Percentiles rank a stretch among this genome's conserved stretches.
phyloP scores from a whole-genome alignment of 2,888 invertebrate genomes.

The Zeuzera pyrina region DNA sequence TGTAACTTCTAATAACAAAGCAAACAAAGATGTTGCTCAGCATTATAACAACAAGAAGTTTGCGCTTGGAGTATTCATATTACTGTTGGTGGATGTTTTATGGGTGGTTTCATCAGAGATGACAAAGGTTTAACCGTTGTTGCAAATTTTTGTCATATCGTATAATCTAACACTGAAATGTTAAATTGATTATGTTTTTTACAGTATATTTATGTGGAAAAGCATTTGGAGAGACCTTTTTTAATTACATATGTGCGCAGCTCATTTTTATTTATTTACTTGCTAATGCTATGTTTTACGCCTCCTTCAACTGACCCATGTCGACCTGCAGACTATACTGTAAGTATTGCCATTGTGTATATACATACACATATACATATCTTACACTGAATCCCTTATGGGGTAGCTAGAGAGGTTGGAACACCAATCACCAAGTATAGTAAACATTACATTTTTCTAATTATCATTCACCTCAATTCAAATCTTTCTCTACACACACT shows the following conservation, averaged over 20 bases:
- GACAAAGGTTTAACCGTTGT: slow-evolving; percentile 83
- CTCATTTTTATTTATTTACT: slow-evolving; percentile 93
- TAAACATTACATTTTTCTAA: too few species aligned
- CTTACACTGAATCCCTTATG: too few species aligned
- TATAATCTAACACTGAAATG: background rate
- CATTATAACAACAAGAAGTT: slow-evolving; percentile 66
- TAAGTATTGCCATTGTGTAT: slow-evolving; percentile 41
- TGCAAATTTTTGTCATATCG: background rate
- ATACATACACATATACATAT: too few species aligned
- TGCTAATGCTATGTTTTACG: slow-evolving; percentile 90
- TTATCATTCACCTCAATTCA: too few species aligned
- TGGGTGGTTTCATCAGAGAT: slow-evolving; percentile 97
- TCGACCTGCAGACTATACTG: slow-evolving; percentile 81
- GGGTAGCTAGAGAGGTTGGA: too few species aligned
- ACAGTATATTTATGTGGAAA: slow-evolving; percentile 89
- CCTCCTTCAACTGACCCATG: slow-evolving; percentile 93
- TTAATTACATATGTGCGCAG: slow-evolving; percentile 97
- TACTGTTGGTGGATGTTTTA: slow-evolving; percentile 92
- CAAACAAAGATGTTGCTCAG: slow-evolving; percentile 48
- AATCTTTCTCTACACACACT: too few species aligned
- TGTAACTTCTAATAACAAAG: slow-evolving; percentile 50
- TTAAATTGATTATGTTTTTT: slow-evolving; percentile 35
- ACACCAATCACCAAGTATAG: too few species aligned
- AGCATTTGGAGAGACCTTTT: slow-evolving; percentile 93
- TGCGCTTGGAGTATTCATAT: slow-evolving; percentile 87